Percentiles rank a stretch among this genome's conserved stretches.
phyloP scores from a whole-genome alignment of 2,113 vertebrate genomes.

The Ophthalmotilapia sp. region DNA sequence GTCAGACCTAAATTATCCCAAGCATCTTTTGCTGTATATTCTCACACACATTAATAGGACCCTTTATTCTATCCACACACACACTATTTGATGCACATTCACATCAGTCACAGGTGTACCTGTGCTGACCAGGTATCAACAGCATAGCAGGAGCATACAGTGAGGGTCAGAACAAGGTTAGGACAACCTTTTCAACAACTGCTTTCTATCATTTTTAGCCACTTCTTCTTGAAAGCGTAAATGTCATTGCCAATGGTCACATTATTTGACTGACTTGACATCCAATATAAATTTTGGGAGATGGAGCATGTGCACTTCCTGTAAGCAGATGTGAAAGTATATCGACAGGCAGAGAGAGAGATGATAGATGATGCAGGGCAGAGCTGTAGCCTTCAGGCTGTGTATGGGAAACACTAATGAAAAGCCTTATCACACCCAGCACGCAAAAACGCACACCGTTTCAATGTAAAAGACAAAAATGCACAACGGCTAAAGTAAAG shows the following conservation, averaged over 20 bases:
- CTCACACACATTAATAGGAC: background rate
- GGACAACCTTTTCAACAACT: background rate
- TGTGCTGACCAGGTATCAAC: background rate
- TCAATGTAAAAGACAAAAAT: background rate
- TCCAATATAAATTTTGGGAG: background rate
- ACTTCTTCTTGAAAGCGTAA: background rate
- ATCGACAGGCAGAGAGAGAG: background rate
- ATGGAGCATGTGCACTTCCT: background rate
- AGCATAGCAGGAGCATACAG: background rate
- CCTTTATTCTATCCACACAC: background rate
- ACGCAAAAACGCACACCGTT: background rate
- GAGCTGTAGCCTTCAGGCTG: slow-evolving; percentile 39
- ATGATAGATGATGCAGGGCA: slow-evolving; percentile 31
- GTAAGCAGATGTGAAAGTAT: background rate
- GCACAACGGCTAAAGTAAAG: background rate
- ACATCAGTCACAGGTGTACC: background rate
- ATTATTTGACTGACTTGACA: background rate
- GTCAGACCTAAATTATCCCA: background rate
- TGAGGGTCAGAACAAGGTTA: background rate
- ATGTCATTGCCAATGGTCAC: background rate
- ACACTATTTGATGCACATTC: background rate
- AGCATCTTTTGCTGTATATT: background rate
- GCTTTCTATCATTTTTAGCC: background rate
- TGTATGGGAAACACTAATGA: slow-evolving; percentile 51
- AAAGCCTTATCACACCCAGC: slow-evolving; percentile 40